Evolutionary conservation across 2,797 vertebrate genomes (phyloP).

Genomic region (Eremophila alpestris): DNA sequence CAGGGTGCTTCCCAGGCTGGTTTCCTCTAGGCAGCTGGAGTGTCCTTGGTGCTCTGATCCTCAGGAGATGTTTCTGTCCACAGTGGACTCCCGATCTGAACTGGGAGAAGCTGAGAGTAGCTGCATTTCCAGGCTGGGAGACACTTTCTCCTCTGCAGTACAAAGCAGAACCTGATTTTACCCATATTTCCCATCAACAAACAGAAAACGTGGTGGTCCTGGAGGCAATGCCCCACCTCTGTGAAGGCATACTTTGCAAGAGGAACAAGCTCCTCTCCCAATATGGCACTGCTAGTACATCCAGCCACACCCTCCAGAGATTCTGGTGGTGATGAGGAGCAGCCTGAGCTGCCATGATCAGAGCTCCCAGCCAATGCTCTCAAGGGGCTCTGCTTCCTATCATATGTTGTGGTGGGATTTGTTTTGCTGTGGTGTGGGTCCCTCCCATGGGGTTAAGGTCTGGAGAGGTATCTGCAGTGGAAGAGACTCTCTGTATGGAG

Average conservation of each 20-base stretch:
- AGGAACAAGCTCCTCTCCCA: neutral
- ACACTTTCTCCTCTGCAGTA: neutral
- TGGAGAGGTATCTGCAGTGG: neutral
- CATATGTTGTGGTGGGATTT: rapidly evolving
- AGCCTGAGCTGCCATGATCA: neutral
- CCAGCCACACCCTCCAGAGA: neutral
- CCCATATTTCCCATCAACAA: neutral
- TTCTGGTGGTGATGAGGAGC: neutral
- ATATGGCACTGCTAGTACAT: neutral
- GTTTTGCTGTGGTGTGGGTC: neutral
- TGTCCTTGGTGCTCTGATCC: neutral
- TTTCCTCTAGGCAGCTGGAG: neutral
- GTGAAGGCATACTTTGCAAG: neutral
- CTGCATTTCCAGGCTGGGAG: neutral
- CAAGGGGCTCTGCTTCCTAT: neutral
- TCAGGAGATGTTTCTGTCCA: neutral
- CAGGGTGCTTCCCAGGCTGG: neutral
- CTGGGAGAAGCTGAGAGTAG: neutral
- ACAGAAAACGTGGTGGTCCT: neutral
- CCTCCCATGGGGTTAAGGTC: neutral
- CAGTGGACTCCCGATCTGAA: neutral
- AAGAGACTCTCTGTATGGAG: neutral
- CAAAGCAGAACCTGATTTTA: neutral
- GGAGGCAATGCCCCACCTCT: rapidly evolving
- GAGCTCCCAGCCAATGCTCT: neutral